Conservation (phyloP, 2,797 vertebrate species). For the Megaceryle alcyon region DNA sequence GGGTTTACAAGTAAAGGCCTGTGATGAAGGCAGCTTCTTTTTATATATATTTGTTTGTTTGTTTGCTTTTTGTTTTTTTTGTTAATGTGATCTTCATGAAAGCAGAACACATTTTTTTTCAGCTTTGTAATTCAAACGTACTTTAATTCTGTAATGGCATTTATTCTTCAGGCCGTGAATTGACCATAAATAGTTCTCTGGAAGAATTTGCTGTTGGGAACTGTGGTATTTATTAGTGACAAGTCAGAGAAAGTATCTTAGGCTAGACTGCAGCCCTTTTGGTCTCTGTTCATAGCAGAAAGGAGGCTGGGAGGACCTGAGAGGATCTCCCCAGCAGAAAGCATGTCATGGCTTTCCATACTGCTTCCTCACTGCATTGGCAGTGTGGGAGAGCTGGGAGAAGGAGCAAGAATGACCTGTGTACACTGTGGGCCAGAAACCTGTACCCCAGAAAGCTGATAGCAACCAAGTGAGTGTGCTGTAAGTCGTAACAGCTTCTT, state of each 20-base stretch:
- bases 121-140: constrained; percentile 27
- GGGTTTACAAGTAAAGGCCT: neutral
- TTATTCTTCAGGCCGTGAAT: constrained; percentile 57
- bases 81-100: neutral
- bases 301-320: neutral
- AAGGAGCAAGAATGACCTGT: neutral
- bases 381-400: neutral
- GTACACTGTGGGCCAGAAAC: neutral
- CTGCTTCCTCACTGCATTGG: neutral
- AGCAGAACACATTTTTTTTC: neutral
- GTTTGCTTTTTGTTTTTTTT: neutral
- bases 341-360: neutral
- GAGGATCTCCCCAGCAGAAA: neutral
- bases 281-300: neutral
- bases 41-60: neutral
- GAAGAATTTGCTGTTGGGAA: constrained; percentile 15
- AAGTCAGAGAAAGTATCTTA: neutral
- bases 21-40: neutral
- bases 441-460: neutral
- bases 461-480: neutral
- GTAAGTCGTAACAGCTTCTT: neutral
- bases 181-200: constrained; percentile 54
- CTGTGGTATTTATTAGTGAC: constrained; percentile 16
- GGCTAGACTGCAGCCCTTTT: neutral
- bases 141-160: constrained; percentile 32